A percentile compares a stretch with the other conserved stretches of the same genome.
Evolutionary conservation across 2,797 vertebrate genomes (phyloP).

Genomic region (Calcarius lapponicus): DNA sequence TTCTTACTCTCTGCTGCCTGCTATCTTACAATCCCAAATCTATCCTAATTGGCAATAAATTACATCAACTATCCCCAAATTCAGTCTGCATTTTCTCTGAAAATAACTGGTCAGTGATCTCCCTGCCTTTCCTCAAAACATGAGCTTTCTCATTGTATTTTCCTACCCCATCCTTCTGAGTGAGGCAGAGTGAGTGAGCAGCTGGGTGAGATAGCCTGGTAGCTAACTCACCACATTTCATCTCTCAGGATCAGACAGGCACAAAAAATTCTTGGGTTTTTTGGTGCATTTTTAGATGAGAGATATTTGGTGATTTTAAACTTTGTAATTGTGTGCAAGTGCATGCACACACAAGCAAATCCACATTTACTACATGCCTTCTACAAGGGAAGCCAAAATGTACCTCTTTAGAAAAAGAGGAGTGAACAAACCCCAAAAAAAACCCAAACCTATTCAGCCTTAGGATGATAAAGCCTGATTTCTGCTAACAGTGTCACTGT

Average conservation of each 20-base stretch:
- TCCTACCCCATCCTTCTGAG: background rate
- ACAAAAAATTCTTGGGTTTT: background rate
- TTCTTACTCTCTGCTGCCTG: background rate
- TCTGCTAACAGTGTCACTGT: background rate
- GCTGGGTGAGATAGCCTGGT: background rate
- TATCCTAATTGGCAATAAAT: background rate
- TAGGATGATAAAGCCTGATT: background rate
- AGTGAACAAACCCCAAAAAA: background rate
- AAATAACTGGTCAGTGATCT: background rate
- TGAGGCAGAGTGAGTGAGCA: background rate
- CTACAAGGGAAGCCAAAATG: background rate
- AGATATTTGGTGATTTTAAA: background rate
- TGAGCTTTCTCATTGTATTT: background rate
- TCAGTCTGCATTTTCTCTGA: background rate
- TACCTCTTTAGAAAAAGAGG: background rate
- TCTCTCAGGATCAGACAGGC: background rate
- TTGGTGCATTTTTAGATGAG: background rate
- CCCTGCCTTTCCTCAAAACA: background rate
- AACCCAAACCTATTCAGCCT: background rate
- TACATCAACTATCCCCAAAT: background rate
- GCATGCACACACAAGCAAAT: background rate
- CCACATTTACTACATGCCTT: background rate
- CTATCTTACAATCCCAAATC: background rate
- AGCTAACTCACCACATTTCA: background rate
- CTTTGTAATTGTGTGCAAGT: background rate